Evolutionary conservation across 2,797 vertebrate species (phyloP).

Genomic region (Darevskia nairensis): DNA sequence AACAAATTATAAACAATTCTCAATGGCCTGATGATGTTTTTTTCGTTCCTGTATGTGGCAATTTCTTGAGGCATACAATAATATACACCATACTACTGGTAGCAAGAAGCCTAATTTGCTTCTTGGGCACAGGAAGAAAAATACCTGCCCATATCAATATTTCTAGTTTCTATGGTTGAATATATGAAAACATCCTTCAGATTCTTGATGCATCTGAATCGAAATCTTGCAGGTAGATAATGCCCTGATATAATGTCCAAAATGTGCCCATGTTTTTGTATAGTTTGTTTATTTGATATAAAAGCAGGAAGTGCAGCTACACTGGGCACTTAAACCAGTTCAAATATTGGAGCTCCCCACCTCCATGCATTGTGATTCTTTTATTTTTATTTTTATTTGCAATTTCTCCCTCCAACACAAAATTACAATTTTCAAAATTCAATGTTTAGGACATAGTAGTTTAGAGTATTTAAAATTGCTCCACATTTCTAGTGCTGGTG

Average conservation of each 20-base stretch:
- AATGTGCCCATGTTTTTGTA: neutral
- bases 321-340: neutral
- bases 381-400: neutral
- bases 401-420: neutral
- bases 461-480: neutral
- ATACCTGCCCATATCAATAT: neutral
- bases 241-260: neutral
- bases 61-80: too few relatives aligned
- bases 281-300: neutral
- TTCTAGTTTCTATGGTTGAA: neutral
- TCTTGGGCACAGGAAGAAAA: neutral
- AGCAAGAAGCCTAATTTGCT: neutral
- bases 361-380: neutral
- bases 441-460: neutral
- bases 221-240: neutral
- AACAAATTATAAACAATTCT: too few relatives aligned
- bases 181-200: neutral
- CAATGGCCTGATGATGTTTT: too few relatives aligned
- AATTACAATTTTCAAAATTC: neutral
- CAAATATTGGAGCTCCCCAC: neutral
- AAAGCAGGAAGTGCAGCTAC: neutral
- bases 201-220: neutral
- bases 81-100: neutral
- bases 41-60: too few relatives aligned
- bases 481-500: neutral